phyloP scores from a whole-genome alignment of 1,140 invertebrate species.

The Cherax destructor region DNA sequence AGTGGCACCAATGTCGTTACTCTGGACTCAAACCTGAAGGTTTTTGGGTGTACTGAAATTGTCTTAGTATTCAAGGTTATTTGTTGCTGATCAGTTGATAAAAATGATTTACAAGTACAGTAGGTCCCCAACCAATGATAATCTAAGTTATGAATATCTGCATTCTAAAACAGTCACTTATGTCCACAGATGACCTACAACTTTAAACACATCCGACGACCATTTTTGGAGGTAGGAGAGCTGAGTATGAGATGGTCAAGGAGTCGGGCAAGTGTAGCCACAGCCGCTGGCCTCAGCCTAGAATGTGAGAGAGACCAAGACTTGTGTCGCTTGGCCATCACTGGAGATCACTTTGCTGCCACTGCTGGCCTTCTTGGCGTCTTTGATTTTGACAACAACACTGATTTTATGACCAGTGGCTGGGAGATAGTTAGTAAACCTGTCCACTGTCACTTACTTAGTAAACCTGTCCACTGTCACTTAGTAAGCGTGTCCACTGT shows the following conservation, averaged over 20 bases:
- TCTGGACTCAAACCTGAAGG: conserved; percentile 52
- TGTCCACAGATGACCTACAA: conserved; percentile 55
- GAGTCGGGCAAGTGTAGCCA: conserved; percentile 12
- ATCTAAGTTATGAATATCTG: too few relatives aligned
- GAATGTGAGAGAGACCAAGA: conserved; percentile 44
- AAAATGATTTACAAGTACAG: too few relatives aligned
- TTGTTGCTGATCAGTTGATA: too few relatives aligned
- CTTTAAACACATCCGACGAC: conserved; percentile 29
- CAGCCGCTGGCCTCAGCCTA: conserved; percentile 37
- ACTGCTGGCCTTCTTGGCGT: conserved; percentile 67
- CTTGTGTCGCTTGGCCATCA: conserved; percentile 43
- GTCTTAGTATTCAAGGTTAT: too few relatives aligned
- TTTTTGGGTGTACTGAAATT: not conserved
- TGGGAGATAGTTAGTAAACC: conserved; percentile 65
- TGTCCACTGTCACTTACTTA: too few relatives aligned
- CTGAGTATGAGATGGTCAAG: not conserved
- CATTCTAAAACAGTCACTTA: not conserved
- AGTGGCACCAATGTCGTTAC: conserved; percentile 46
- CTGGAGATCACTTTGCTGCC: conserved; percentile 56
- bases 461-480: too few relatives aligned
- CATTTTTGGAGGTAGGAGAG: conserved; percentile 18
- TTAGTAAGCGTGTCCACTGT: too few relatives aligned
- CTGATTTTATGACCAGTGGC: conserved; percentile 69
- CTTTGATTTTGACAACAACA: conserved; percentile 67
- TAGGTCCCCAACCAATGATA: too few relatives aligned